phyloP scores from a whole-genome alignment of 2,797 vertebrate genomes.

The Cyprinella venusta region DNA sequence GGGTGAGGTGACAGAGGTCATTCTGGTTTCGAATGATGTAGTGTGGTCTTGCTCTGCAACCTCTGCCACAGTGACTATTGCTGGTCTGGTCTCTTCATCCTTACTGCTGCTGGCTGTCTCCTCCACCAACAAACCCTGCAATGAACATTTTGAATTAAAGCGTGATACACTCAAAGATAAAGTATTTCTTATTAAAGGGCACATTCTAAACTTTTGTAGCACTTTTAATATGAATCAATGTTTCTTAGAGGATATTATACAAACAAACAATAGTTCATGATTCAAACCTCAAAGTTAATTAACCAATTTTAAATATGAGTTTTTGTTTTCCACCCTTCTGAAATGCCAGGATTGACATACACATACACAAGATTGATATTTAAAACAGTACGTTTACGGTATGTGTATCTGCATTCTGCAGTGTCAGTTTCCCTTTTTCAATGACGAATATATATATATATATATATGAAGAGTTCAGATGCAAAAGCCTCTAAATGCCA shows the following conservation, averaged over 20 bases:
- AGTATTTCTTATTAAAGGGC: not conserved
- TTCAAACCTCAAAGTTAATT: too few relatives aligned
- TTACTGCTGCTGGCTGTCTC: constrained; percentile 62
- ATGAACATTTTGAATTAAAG: constrained; percentile 55
- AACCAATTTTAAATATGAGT: too few relatives aligned
- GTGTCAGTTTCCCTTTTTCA: too few relatives aligned
- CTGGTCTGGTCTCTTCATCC: constrained; percentile 56
- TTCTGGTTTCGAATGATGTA: constrained; percentile 57
- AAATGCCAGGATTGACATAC: too few relatives aligned
- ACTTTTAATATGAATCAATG: not conserved
- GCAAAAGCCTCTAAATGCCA: too few relatives aligned
- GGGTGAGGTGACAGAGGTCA: constrained; percentile 66
- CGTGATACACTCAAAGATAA: not conserved
- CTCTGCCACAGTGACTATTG: constrained; percentile 55
- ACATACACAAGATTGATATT: too few relatives aligned
- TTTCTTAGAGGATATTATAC: not conserved
- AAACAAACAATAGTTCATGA: too few relatives aligned
- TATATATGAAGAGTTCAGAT: too few relatives aligned
- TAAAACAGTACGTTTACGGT: too few relatives aligned
- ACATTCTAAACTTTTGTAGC: not conserved
- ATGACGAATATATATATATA: too few relatives aligned
- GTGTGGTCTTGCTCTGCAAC: constrained; percentile 56
- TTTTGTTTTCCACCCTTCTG: too few relatives aligned
- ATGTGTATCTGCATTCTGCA: too few relatives aligned
- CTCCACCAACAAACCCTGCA: constrained; percentile 76